These are phyloP conservation scores for Acrocephalus arundinaceus DNA, from an alignment of 2,113 vertebrate genomes.

Conservation along the genomic window DNA sequence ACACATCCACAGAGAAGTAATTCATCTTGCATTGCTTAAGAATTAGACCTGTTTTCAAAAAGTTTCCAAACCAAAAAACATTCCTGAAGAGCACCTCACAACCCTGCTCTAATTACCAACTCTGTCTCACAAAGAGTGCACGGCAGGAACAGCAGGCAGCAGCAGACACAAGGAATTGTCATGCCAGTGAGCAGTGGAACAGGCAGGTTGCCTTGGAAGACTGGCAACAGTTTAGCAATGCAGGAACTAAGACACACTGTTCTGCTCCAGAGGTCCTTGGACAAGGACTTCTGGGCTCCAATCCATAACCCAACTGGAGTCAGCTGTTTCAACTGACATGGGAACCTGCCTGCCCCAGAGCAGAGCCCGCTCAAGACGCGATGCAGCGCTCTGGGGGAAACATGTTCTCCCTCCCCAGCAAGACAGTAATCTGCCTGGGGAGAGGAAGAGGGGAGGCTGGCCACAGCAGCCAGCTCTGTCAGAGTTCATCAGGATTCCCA, in stretches of 20 bases:
- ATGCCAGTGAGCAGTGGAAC: background rate
- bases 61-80: background rate
- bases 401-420: background rate
- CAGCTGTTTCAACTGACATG: background rate
- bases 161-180: background rate
- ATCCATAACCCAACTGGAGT: fast-evolving
- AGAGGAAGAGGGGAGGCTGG: background rate
- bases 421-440: background rate
- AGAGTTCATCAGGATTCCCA: background rate
- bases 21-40: background rate
- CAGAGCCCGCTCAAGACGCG: background rate
- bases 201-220: fast-evolving
- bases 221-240: background rate
- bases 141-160: background rate
- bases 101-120: background rate
- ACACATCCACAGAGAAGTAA: background rate
- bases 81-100: background rate
- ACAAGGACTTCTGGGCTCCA: background rate
- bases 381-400: background rate
- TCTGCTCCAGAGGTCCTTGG: background rate
- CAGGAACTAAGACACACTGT: background rate
- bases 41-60: background rate
- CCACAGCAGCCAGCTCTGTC: background rate
- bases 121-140: background rate
- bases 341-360: background rate